These are phyloP conservation scores for Corapipo altera DNA, from an alignment of 2,113 vertebrate genomes.

Conservation along the genomic window DNA sequence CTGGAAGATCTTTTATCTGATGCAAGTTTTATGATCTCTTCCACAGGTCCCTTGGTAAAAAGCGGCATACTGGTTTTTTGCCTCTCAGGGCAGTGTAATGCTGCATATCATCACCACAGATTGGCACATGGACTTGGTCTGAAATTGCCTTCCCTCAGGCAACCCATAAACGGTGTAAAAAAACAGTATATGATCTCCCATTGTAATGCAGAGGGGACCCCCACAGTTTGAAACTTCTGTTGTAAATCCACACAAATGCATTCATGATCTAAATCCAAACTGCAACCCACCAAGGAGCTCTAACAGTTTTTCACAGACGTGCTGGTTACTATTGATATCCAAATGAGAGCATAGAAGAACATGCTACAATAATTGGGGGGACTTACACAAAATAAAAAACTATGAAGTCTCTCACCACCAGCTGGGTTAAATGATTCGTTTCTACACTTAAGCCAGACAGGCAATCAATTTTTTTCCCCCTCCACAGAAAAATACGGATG, in stretches of 20 bases:
- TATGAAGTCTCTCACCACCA: neutral
- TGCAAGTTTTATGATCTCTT: neutral
- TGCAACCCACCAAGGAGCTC: neutral
- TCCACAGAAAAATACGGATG: neutral
- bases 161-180: neutral
- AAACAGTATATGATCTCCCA: neutral
- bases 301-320: neutral
- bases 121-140: fast-evolving
- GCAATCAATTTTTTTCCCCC: neutral
- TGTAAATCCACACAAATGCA: neutral
- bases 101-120: neutral
- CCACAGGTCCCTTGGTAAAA: neutral
- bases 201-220: neutral
- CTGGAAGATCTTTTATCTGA: neutral
- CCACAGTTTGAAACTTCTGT: neutral
- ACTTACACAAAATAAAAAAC: neutral
- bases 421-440: neutral
- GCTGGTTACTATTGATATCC: neutral
- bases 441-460: neutral
- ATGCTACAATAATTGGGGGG: neutral
- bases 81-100: neutral
- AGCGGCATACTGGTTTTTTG: neutral
- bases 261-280: neutral
- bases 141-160: neutral
- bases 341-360: neutral